A percentile compares a stretch with the other conserved stretches of the same genome.
phyloP scores from a whole-genome alignment of 2,888 invertebrate species.

The Drosophila eohydei region DNA sequence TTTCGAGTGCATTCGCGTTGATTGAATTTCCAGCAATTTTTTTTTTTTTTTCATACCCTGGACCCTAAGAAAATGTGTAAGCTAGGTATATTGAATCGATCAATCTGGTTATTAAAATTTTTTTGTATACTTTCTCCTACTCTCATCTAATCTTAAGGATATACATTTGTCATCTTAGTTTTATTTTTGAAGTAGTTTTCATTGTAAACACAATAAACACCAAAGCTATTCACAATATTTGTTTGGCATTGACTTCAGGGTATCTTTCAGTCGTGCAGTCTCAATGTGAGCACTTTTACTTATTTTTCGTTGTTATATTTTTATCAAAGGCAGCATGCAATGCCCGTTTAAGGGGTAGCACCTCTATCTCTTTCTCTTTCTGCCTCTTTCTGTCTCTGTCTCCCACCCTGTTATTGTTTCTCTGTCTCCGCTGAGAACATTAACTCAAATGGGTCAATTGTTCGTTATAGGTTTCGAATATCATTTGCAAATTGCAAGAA shows the following conservation, averaged over 20 bases:
- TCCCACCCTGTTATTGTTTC: not conserved
- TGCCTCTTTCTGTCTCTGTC: not conserved
- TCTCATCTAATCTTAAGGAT: not conserved
- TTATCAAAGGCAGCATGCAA: slow-evolving; percentile 37
- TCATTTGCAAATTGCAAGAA: slow-evolving; percentile 55
- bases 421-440: slow-evolving; percentile 23
- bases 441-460: slow-evolving; percentile 64
- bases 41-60: slow-evolving; percentile 12
- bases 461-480: slow-evolving; percentile 63
- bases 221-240: slow-evolving; percentile 1
- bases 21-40: slow-evolving; percentile 56
- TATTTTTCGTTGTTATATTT: slow-evolving; percentile 7
- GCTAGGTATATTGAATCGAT: not conserved
- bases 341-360: slow-evolving; percentile 11
- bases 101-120: no score
- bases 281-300: not conserved
- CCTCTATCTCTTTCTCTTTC: not conserved
- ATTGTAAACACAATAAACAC: not conserved
- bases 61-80: not conserved
- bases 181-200: not conserved
- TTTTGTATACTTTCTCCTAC: no score
- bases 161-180: not conserved
- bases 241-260: not conserved
- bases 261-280: not conserved
- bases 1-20: slow-evolving; percentile 58